Conservation (phyloP, 2,113 vertebrate species). For the Clinocottus analis region DNA sequence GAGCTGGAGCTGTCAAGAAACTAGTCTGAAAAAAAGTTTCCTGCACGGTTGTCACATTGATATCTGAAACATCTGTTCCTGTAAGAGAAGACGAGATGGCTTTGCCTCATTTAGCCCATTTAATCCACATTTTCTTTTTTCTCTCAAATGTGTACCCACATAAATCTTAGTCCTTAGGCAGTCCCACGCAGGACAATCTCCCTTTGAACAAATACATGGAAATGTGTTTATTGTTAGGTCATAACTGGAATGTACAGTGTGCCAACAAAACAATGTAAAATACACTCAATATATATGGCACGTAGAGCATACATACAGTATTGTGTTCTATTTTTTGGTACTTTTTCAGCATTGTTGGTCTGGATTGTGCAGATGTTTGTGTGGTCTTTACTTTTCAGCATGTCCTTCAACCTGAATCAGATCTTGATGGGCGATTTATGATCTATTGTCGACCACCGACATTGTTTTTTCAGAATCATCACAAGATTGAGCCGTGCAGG, state of each 20-base stretch:
- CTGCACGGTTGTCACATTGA: constrained; percentile 41
- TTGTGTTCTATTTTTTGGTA: not conserved
- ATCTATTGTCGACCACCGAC: not conserved
- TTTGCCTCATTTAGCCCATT: constrained; percentile 37
- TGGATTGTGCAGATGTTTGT: constrained; percentile 1
- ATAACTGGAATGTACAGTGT: not conserved
- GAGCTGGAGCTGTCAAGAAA: constrained; percentile 28
- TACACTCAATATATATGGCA: not conserved
- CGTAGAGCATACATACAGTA: not conserved
- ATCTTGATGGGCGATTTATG: not conserved
- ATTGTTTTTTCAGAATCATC: not conserved
- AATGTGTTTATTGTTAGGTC: not conserved
- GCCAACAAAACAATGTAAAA: not conserved
- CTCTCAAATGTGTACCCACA: constrained; percentile 1
- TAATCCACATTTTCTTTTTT: not conserved
- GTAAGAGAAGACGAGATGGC: constrained; percentile 13
- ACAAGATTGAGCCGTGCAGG: not conserved
- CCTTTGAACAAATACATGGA: not conserved
- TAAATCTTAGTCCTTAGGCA: constrained; percentile 14
- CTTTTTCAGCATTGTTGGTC: not conserved
- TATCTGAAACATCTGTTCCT: constrained; percentile 56
- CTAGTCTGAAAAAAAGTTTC: constrained; percentile 33
- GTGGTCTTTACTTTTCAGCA: not conserved
- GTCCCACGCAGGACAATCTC: not conserved
- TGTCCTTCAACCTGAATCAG: not conserved